These are phyloP conservation scores for Drosophila neonasuta DNA, from an alignment of 2,888 invertebrate genomes.

Conservation along the genomic window DNA sequence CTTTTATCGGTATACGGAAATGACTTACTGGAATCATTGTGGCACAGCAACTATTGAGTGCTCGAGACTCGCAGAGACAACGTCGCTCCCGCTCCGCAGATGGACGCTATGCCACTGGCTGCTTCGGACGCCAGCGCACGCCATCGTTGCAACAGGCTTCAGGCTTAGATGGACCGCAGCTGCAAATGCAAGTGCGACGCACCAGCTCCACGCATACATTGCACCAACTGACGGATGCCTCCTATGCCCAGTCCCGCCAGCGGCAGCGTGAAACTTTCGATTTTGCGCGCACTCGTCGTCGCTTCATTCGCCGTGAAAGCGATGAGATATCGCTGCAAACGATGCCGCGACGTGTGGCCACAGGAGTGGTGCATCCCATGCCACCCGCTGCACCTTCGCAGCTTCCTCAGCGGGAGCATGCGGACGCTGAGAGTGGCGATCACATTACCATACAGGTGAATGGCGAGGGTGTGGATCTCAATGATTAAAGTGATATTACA, in stretches of 20 bases:
- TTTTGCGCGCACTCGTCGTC: constrained; percentile 67
- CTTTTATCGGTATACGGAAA: background rate
- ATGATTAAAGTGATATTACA: constrained; percentile 47
- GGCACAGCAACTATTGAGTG: constrained; percentile 72
- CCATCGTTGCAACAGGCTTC: constrained; percentile 30
- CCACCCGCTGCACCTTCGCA: background rate
- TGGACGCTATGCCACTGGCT: constrained; percentile 77
- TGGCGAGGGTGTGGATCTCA: constrained; percentile 73
- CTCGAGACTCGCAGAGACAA: constrained; percentile 74
- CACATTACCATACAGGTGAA: constrained; percentile 71
- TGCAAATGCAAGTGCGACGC: constrained; percentile 34
- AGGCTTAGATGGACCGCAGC: constrained; percentile 2
- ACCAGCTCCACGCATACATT: constrained; percentile 59
- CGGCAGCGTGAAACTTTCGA: constrained; percentile 65
- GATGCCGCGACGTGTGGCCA: constrained; percentile 32
- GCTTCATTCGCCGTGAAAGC: constrained; percentile 61
- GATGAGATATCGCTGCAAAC: constrained; percentile 68
- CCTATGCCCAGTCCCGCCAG: constrained; percentile 69
- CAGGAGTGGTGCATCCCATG: constrained; percentile 16
- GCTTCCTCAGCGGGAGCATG: constrained; percentile 19
- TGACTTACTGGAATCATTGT: background rate
- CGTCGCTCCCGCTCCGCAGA: constrained; percentile 79
- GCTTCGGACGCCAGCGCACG: constrained; percentile 60
- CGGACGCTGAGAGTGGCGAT: constrained; percentile 37
- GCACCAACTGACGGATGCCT: constrained; percentile 69